These are phyloP conservation scores for Psammodynastes pulverulentus DNA, from an alignment of 2,113 vertebrate genomes.

Conservation along the genomic window DNA sequence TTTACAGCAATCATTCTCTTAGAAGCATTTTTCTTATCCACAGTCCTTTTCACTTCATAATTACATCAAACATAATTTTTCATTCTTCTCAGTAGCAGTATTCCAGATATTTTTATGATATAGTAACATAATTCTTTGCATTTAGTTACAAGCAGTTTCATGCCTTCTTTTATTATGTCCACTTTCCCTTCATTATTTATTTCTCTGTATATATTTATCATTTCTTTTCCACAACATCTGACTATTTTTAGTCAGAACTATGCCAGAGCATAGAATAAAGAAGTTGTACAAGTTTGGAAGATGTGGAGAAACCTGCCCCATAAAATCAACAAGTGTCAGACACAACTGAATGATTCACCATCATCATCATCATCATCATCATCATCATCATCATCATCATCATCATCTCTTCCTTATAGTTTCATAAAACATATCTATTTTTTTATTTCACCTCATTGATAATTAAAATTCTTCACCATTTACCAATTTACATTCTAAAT, in stretches of 20 bases:
- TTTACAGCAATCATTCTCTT: not conserved
- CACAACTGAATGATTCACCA: no score
- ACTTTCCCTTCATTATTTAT: not conserved
- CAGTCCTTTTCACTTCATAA: not conserved
- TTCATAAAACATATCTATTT: not conserved
- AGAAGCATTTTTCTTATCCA: not conserved
- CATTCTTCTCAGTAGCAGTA: not conserved
- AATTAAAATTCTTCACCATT: not conserved
- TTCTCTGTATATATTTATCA: not conserved
- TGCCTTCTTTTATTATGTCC: not conserved
- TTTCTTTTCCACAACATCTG: not conserved
- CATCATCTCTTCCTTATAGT: not conserved
- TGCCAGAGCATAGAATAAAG: no score
- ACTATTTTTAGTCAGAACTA: not conserved
- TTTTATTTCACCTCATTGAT: not conserved
- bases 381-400: no score
- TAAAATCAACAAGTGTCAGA: no score
- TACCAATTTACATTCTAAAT: not conserved
- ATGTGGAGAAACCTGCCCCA: no score
- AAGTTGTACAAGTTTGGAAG: no score
- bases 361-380: no score
- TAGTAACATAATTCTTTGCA: not conserved
- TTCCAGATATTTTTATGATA: not conserved
- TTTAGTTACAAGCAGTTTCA: not conserved
- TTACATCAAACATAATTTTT: not conserved